Percentiles rank a stretch among this genome's conserved stretches.
Conservation (phyloP, 1,140 invertebrate species). For the Plectrocnemia conspersa region DNA sequence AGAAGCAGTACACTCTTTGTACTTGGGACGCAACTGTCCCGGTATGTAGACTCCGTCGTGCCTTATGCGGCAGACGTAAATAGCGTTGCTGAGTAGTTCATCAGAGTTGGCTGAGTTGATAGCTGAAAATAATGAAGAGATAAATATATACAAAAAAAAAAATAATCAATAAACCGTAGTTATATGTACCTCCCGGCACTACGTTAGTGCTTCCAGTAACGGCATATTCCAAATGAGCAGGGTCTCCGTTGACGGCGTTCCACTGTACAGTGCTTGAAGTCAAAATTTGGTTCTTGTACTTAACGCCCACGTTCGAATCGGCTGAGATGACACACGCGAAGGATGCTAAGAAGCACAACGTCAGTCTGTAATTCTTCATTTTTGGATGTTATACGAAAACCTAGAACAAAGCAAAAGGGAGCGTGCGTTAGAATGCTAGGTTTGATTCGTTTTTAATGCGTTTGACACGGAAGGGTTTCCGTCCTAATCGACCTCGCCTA, state of each 20-base stretch:
- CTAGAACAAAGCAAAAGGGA: constrained; percentile 22
- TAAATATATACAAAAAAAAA: background rate
- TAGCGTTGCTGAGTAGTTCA: constrained; percentile 42
- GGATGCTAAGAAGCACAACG: background rate
- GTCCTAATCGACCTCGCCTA: constrained; percentile 8
- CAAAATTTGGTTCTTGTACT: constrained; percentile 43
- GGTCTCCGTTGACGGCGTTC: constrained; percentile 36
- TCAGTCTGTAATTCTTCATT: constrained; percentile 7
- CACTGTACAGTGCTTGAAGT: constrained; percentile 47
- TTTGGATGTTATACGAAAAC: constrained; percentile 5
- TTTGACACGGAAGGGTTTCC: background rate
- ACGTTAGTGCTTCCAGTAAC: constrained; percentile 38
- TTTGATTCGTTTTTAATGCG: constrained; percentile 1
- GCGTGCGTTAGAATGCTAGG: constrained; percentile 1
- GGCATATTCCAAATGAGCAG: constrained; percentile 38
- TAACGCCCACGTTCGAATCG: constrained; percentile 36
- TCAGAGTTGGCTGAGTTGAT: constrained; percentile 24
- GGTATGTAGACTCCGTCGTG: constrained; percentile 66
- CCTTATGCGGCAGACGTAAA: constrained; percentile 69
- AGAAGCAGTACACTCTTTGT: constrained; percentile 61
- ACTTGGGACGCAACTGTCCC: constrained; percentile 58
- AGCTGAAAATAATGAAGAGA: constrained; percentile 4
- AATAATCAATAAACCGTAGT: too few species aligned
- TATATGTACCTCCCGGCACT: constrained; percentile 17
- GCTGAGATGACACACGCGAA: constrained; percentile 1